A percentile compares a stretch with the other conserved stretches of the same genome.
phyloP scores from a whole-genome alignment of 2,113 vertebrate genomes.

The Rutilus rutilus region DNA sequence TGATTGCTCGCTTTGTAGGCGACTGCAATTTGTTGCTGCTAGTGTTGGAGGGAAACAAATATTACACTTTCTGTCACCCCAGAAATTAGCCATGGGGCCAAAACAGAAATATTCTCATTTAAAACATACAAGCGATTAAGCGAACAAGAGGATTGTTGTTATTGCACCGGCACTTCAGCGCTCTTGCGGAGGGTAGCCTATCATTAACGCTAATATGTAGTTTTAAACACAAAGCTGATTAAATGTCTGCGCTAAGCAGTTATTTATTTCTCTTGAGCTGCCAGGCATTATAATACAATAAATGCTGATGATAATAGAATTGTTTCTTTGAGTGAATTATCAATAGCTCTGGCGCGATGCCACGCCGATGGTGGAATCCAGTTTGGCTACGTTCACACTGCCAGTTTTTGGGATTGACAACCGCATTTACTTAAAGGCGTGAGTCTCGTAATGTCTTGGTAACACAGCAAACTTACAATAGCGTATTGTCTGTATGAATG shows the following conservation, averaged over 20 bases:
- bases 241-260: conserved; percentile 16
- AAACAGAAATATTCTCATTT: conserved; percentile 38
- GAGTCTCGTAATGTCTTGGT: too few relatives aligned
- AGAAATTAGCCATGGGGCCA: conserved; percentile 28
- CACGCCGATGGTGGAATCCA: background rate
- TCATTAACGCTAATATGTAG: conserved; percentile 41
- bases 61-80: background rate
- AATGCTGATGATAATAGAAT: conserved; percentile 22
- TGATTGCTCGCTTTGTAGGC: background rate
- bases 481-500: too few relatives aligned
- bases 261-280: conserved; percentile 33
- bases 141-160: conserved; percentile 1
- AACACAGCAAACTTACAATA: too few relatives aligned
- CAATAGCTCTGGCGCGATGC: background rate
- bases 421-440: too few relatives aligned
- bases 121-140: conserved; percentile 19
- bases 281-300: conserved; percentile 15
- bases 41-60: conserved; percentile 9
- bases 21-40: background rate
- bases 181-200: background rate
- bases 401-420: too few relatives aligned
- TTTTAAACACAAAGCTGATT: conserved; percentile 39
- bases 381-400: too few relatives aligned
- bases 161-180: conserved; percentile 2
- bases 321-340: conserved; percentile 7